These are phyloP conservation scores for Orbicella faveolata DNA, from an alignment of 64 coral and sea anemone genomes.

Conservation along the genomic window DNA sequence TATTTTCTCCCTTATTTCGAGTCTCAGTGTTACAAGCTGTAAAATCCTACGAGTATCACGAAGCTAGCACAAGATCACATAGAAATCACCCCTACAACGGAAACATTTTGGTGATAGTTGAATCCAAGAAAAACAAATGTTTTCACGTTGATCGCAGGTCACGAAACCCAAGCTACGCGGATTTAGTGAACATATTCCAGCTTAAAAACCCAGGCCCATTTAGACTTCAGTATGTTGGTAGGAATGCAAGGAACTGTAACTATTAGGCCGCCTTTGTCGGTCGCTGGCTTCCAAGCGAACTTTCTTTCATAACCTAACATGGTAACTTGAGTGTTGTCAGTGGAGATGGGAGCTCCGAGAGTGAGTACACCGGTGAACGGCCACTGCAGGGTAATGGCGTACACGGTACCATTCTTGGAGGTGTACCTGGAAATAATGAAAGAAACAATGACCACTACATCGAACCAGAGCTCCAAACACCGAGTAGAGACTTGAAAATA, in stretches of 20 bases:
- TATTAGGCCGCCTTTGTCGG: neutral
- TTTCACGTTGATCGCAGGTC: no score
- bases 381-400: slow-evolving; percentile 85
- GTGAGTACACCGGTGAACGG: slow-evolving; percentile 41
- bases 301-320: slow-evolving; percentile 62
- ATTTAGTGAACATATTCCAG: neutral
- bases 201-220: slow-evolving; percentile 77
- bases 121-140: no score
- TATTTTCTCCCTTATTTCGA: no score
- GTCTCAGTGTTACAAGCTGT: no score
- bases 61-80: no score
- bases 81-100: no score
- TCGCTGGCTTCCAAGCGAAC: neutral
- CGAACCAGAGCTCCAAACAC: no score
- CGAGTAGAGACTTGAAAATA: no score
- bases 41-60: no score
- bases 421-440: slow-evolving; percentile 71
- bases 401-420: slow-evolving; percentile 42
- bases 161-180: neutral
- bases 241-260: slow-evolving; percentile 27
- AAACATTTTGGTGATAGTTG: no score
- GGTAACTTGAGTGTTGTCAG: slow-evolving; percentile 51
- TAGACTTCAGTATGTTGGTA: slow-evolving; percentile 35
- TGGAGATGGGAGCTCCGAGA: slow-evolving; percentile 49
- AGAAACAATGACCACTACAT: no score